Evolutionary conservation across 2,113 vertebrate species (phyloP).

Genomic region (Oenanthe melanoleuca): DNA sequence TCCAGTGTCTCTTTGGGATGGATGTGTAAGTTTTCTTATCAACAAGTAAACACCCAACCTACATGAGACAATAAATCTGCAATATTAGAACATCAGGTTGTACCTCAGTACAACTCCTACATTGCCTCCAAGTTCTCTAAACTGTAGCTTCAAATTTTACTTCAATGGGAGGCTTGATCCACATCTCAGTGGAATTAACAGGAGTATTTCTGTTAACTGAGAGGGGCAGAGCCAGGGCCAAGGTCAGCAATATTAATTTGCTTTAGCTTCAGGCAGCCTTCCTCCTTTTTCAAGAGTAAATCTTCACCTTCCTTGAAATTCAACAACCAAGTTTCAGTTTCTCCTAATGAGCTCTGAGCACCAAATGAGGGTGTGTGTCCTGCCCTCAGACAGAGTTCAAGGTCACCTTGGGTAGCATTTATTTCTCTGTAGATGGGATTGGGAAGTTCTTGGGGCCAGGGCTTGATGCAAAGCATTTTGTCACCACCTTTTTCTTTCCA

Average conservation of each 20-base stretch:
- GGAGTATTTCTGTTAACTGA: neutral
- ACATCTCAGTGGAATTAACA: neutral
- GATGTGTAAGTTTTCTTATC: neutral
- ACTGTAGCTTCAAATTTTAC: neutral
- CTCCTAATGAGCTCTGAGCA: neutral
- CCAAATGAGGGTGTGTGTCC: neutral
- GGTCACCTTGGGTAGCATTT: neutral
- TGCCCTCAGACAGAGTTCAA: neutral
- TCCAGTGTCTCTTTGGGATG: neutral
- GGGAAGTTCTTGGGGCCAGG: neutral
- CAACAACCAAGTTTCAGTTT: neutral
- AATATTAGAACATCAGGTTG: neutral
- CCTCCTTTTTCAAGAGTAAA: neutral
- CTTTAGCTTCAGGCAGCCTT: conserved; percentile 27
- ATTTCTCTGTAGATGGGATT: neutral
- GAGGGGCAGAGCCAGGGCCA: neutral
- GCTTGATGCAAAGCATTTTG: neutral
- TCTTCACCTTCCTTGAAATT: conserved; percentile 10
- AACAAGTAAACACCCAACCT: neutral
- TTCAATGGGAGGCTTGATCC: neutral
- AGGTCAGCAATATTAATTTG: conserved; percentile 37
- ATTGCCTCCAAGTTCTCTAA: neutral
- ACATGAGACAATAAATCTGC: neutral
- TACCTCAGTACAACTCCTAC: neutral
- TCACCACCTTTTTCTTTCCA: neutral